These are phyloP conservation scores for Parapristionchus giblindavisi DNA, from an alignment of 2,888 invertebrate species.

Conservation along the genomic window DNA sequence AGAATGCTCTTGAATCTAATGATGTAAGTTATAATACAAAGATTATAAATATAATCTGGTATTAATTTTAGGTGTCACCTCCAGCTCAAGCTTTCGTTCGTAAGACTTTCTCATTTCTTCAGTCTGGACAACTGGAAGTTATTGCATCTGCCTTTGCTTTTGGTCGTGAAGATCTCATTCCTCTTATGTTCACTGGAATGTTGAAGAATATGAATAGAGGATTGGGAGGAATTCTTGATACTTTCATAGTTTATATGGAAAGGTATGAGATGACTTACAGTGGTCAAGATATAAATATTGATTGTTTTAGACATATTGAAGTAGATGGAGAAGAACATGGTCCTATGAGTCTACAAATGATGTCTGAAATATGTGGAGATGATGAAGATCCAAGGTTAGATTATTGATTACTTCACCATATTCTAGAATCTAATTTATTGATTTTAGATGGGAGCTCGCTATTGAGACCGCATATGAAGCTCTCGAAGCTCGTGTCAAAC, in stretches of 20 bases:
- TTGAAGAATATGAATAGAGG: slow-evolving; percentile 36
- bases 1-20: slow-evolving; percentile 16
- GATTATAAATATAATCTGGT: no score
- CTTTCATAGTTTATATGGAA: slow-evolving; percentile 40
- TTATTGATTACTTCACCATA: neutral
- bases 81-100: slow-evolving; percentile 42
- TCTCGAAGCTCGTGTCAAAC: slow-evolving; percentile 41
- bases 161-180: slow-evolving; percentile 42
- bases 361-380: slow-evolving; percentile 37
- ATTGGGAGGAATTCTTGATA: slow-evolving; percentile 34
- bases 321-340: slow-evolving; percentile 39
- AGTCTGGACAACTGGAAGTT: slow-evolving; percentile 27
- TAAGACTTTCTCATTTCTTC: slow-evolving; percentile 41
- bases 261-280: no score
- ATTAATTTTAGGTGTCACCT: slow-evolving; percentile 27
- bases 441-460: slow-evolving; percentile 40
- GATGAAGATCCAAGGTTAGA: slow-evolving; percentile 32
- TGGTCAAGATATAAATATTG: no score
- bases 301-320: slow-evolving; percentile 33
- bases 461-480: slow-evolving; percentile 43
- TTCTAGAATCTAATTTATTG: neutral
- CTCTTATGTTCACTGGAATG: slow-evolving; percentile 37
- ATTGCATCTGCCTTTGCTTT: slow-evolving; percentile 45
- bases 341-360: slow-evolving; percentile 38
- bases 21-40: slow-evolving; percentile 26